These are phyloP conservation scores for Vanessa tameamea DNA, from an alignment of 1,140 invertebrate species.

Conservation along the genomic window DNA sequence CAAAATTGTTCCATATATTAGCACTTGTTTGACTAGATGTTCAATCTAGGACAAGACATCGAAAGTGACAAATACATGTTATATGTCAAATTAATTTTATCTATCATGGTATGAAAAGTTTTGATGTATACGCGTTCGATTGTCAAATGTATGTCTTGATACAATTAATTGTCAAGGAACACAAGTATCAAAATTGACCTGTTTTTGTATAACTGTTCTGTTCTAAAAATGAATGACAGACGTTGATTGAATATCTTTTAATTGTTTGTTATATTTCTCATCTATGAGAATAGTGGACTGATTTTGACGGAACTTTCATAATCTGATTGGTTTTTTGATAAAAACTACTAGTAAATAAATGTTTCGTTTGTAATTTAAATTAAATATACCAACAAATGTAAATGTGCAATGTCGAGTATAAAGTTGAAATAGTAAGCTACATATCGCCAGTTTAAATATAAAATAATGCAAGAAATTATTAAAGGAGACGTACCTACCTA, in stretches of 20 bases:
- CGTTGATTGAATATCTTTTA: not conserved
- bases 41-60: not conserved
- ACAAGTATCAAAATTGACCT: not conserved
- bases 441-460: no score
- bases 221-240: not conserved
- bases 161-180: not conserved
- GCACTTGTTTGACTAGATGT: not conserved
- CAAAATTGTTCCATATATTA: not conserved
- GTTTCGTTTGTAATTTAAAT: no score
- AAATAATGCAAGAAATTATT: no score
- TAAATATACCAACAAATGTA: no score
- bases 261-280: not conserved
- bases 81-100: not conserved
- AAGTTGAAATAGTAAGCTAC: no score
- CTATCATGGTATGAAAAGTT: not conserved
- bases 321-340: no score
- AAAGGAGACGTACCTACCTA: no score
- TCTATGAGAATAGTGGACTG: no score
- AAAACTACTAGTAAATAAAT: no score
- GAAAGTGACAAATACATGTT: slow-evolving; percentile 2
- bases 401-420: no score
- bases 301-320: no score
- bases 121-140: not conserved
- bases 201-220: not conserved
- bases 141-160: not conserved